These are phyloP conservation scores for Brachionus plicatilis DNA, from an alignment of 1,140 invertebrate genomes.

Conservation along the genomic window DNA sequence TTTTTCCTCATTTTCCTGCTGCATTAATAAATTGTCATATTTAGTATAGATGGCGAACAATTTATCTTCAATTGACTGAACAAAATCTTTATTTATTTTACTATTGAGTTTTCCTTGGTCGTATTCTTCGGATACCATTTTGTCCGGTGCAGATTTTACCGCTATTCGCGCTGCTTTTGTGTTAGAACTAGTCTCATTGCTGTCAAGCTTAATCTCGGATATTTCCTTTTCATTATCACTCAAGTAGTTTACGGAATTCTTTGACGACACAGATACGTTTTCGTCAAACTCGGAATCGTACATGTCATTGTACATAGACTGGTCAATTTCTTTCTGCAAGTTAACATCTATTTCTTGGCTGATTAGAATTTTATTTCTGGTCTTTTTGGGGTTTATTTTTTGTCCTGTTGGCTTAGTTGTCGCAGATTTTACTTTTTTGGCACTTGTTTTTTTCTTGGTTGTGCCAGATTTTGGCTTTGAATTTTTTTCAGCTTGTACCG, in stretches of 20 bases:
- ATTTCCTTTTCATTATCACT: slow-evolving; percentile 29
- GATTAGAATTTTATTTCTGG: not conserved
- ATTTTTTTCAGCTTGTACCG: not conserved
- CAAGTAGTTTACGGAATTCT: not conserved
- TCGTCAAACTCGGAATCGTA: not conserved
- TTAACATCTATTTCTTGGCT: not conserved
- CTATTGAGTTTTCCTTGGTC: not conserved
- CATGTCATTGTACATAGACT: not conserved
- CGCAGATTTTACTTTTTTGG: not conserved
- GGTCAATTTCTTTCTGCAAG: not conserved
- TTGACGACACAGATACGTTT: not conserved
- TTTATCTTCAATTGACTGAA: slow-evolving; percentile 7
- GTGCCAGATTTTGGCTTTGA: not conserved
- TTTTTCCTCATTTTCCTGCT: not conserved
- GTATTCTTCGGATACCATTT: not conserved
- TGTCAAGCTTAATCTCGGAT: not conserved
- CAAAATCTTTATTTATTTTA: not conserved
- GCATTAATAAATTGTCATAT: slow-evolving; percentile 12
- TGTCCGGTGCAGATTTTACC: not conserved
- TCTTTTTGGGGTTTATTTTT: not conserved
- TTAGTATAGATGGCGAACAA: slow-evolving; percentile 1
- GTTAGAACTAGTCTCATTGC: not conserved
- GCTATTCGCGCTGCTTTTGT: not conserved
- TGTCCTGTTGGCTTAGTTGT: not conserved
- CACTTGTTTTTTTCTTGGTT: not conserved